These are phyloP conservation scores for Palloptera scutellata DNA, from an alignment of 2,888 invertebrate species.

Conservation along the genomic window DNA sequence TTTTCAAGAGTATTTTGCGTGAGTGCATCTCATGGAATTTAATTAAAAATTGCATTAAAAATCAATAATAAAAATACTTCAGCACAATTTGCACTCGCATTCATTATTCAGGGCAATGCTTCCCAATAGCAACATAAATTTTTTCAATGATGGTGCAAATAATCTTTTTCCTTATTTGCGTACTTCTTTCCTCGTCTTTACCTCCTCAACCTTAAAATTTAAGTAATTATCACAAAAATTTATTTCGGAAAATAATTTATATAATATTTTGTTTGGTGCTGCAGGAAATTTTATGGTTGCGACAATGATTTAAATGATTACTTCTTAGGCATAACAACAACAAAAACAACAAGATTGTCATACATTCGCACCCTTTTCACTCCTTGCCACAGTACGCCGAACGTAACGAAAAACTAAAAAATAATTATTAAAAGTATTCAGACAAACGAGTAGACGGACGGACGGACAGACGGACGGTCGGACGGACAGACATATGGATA, in stretches of 20 bases:
- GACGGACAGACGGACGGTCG: background rate
- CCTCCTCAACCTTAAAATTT: constrained; percentile 13
- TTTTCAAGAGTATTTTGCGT: no score
- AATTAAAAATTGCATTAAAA: no score
- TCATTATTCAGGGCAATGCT: background rate
- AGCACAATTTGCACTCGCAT: background rate
- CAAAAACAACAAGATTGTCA: background rate
- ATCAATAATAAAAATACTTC: no score
- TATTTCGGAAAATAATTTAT: constrained; percentile 32
- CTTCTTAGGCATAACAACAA: constrained; percentile 14
- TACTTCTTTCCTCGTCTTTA: background rate
- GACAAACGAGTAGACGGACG: background rate
- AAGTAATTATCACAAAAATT: constrained; percentile 34
- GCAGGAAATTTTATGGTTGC: constrained; percentile 31
- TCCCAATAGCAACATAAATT: no score
- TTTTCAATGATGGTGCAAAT: no score
- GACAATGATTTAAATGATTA: constrained; percentile 39
- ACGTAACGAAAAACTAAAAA: constrained; percentile 1
- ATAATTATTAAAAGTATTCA: constrained; percentile 21
- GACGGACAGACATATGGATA: no score
- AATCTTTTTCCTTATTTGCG: no score
- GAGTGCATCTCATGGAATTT: no score
- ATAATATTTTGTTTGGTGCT: constrained; percentile 15
- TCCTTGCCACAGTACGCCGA: background rate
- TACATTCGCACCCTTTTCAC: no score